Evolutionary conservation across 2,797 vertebrate species (phyloP), one percentile per base, ranked within the genome.

Genomic region (Chelmon rostratus): DNA sequence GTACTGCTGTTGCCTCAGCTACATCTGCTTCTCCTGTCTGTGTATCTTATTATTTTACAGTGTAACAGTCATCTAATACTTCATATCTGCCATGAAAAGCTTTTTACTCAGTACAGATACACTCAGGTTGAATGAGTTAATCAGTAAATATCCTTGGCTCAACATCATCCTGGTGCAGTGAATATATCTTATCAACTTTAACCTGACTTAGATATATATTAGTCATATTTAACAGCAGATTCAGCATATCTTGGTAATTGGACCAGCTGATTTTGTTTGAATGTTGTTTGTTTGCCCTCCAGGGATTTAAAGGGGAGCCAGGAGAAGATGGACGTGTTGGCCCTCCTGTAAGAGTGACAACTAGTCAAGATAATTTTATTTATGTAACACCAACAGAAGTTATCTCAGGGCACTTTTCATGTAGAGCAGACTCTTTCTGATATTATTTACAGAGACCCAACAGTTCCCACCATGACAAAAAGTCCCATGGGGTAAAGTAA

Each of bases 221-320:
- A n/a, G 18, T 40, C 0, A 49, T n/a, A 38, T 67, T 5, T 46
- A 66, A 37, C 31, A 13, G n/a, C 42, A 42, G 6, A 19, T 31
- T 53, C 19, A 35, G 3, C 11, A 44, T 4, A 38, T 47, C 7
- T 40, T 62, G 8, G 62, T 3, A 38, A 13, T 23, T 16, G 61
- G 5, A 57, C 10, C 6, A n/a, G 15, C 2, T 65, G 18, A 58
- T 19, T 38, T 42, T 4, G 4, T 62, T 11, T 68, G 19, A 10
- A 8, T 63, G 40, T 35, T 81, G 25, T 46, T 66, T 69, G 15
- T 86, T 18, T 91, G 66, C 83, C 37, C 66, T 88, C 6, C 82
- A 97, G 96, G 96, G 96, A 4, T 80, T 69, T 76, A 95, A 95
- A 81, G 96, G 96, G 35, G 94, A 95, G 49, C 86, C 74, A 0